These are phyloP conservation scores for Ptychobarbus kaznakovi DNA, from an alignment of 2,797 vertebrate species.

Conservation along the genomic window DNA sequence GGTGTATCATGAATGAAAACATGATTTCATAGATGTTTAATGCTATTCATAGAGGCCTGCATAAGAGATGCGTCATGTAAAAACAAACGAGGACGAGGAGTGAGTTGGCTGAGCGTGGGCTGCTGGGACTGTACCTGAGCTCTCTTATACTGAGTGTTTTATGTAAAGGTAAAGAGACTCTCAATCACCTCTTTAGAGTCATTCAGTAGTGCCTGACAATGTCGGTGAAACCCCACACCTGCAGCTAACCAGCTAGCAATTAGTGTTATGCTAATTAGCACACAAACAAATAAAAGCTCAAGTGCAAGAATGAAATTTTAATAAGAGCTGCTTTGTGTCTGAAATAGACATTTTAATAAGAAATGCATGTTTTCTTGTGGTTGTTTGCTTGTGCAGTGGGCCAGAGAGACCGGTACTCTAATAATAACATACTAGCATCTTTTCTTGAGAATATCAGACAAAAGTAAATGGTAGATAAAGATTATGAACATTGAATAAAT, in stretches of 20 bases:
- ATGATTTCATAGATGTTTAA: constrained; percentile 26
- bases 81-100: constrained; percentile 34
- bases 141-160: constrained; percentile 63
- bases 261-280: constrained; percentile 48
- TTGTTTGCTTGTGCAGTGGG: constrained; percentile 46
- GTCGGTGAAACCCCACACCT: constrained; percentile 60
- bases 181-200: constrained; percentile 70
- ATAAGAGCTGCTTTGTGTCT: constrained; percentile 45
- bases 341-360: constrained; percentile 49
- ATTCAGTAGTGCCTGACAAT: constrained; percentile 64
- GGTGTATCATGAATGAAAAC: constrained; percentile 41
- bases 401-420: constrained; percentile 39
- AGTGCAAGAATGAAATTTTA: constrained; percentile 30
- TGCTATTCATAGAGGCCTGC: not conserved
- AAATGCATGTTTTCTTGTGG: constrained; percentile 49
- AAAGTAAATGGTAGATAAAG: constrained; percentile 36
- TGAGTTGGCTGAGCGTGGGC: constrained; percentile 22
- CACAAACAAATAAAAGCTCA: constrained; percentile 31
- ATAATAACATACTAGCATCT: constrained; percentile 48
- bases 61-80: constrained; percentile 24
- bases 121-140: constrained; percentile 49
- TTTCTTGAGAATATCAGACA: constrained; percentile 14
- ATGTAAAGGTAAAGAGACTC: constrained; percentile 73
- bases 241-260: constrained; percentile 43
- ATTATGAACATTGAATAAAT: constrained; percentile 57